phyloP scores from a whole-genome alignment of 2,888 invertebrate genomes.

The Drosophila mimetica region DNA sequence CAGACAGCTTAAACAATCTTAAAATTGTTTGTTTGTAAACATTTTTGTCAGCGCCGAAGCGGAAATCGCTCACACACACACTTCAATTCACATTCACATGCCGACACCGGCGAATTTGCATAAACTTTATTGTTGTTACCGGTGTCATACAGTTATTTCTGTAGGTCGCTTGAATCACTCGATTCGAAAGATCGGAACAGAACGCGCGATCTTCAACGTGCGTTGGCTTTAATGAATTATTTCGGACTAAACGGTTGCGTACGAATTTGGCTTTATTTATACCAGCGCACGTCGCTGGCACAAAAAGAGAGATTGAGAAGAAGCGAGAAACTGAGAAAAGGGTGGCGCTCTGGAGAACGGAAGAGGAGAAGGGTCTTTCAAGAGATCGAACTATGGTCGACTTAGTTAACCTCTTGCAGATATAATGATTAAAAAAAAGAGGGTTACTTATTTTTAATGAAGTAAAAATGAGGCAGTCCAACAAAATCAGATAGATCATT shows the following conservation, averaged over 20 bases:
- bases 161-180: slow-evolving; percentile 13
- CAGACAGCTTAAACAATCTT: slow-evolving; percentile 7
- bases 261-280: slow-evolving; percentile 79
- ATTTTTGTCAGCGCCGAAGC: slow-evolving; percentile 25
- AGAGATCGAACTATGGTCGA: neutral
- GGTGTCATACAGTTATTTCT: slow-evolving; percentile 41
- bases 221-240: slow-evolving; percentile 45
- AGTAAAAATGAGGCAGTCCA: too few species aligned
- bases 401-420: too few species aligned
- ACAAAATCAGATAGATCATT: too few species aligned
- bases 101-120: slow-evolving; percentile 29
- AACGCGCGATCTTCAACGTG: slow-evolving; percentile 62
- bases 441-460: too few species aligned
- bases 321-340: slow-evolving; percentile 9
- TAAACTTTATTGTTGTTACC: slow-evolving; percentile 36
- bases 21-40: slow-evolving; percentile 45
- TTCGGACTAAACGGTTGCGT: slow-evolving; percentile 80
- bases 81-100: slow-evolving; percentile 8
- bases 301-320: slow-evolving; percentile 24
- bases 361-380: neutral
- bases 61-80: slow-evolving; percentile 39
- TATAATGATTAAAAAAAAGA: too few species aligned
- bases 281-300: slow-evolving; percentile 65
- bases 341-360: neutral
- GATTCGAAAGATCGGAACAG: slow-evolving; percentile 4